phyloP scores from a whole-genome alignment of 1,140 invertebrate genomes.

The Drosophila tristis region DNA sequence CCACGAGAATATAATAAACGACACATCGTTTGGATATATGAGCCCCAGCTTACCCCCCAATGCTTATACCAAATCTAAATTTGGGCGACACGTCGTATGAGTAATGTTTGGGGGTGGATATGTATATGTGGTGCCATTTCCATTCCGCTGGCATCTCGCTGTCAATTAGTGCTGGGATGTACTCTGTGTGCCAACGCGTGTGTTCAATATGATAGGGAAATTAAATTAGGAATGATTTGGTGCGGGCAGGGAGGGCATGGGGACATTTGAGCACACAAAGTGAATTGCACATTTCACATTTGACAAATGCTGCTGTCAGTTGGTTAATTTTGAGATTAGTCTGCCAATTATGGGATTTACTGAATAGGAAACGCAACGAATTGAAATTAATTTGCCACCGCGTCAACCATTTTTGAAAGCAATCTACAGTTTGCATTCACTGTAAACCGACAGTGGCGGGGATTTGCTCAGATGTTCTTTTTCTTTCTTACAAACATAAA shows the following conservation, averaged over 20 bases:
- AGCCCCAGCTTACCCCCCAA: background rate
- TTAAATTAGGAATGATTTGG: conserved; percentile 26
- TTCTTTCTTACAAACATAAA: no score
- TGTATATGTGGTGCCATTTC: background rate
- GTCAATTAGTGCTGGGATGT: conserved; percentile 9
- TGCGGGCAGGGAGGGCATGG: no score
- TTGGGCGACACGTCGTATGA: conserved; percentile 22
- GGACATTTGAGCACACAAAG: conserved; percentile 10
- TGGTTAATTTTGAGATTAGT: no score
- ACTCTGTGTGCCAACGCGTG: conserved; percentile 1
- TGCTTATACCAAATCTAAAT: conserved; percentile 4
- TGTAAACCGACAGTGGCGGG: no score
- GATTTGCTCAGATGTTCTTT: no score
- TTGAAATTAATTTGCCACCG: no score
- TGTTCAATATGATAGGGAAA: conserved; percentile 25
- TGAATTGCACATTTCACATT: conserved; percentile 12
- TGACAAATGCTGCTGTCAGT: conserved; percentile 4
- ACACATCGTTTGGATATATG: no score
- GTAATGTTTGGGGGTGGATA: conserved; percentile 3
- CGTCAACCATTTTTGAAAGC: no score
- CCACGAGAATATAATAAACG: no score
- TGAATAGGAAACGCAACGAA: no score
- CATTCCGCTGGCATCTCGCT: conserved; percentile 2
- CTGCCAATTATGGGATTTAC: no score
- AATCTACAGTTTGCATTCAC: no score